Conservation (phyloP, 2,797 vertebrate species). For the Pygocentrus nattereri region DNA sequence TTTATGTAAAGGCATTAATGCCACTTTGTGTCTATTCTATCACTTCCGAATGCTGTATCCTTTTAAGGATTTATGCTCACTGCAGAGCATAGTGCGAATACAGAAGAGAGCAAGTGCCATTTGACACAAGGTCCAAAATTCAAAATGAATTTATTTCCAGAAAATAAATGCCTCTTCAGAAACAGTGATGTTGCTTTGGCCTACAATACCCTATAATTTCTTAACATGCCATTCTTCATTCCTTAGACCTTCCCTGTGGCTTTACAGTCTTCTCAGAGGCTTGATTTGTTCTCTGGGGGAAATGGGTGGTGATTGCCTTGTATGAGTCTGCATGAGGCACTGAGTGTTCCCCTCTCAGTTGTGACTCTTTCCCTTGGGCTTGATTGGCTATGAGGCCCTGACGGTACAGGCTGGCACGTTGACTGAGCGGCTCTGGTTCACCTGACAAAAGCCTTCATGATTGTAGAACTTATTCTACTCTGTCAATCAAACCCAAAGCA, state of each 20-base stretch:
- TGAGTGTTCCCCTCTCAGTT: conserved; percentile 67
- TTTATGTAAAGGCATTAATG: conserved; percentile 63
- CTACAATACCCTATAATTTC: conserved; percentile 30
- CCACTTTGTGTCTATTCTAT: conserved; percentile 63
- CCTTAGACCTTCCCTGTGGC: conserved; percentile 58
- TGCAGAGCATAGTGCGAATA: neutral
- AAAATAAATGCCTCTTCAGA: conserved; percentile 39
- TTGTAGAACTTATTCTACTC: conserved; percentile 64
- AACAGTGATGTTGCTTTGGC: conserved; percentile 24
- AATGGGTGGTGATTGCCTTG: conserved; percentile 80
- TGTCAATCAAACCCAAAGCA: conserved; percentile 36
- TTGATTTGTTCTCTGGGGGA: conserved; percentile 75
- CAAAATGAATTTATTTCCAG: conserved; percentile 26
- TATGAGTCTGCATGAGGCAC: conserved; percentile 64
- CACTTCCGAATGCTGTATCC: conserved; percentile 42
- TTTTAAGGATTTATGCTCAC: conserved; percentile 47
- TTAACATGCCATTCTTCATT: conserved; percentile 15
- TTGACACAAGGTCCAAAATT: conserved; percentile 36
- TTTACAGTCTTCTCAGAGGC: conserved; percentile 66
- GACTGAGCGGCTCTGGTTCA: conserved; percentile 72
- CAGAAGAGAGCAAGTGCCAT: neutral
- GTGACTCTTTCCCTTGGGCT: conserved; percentile 71
- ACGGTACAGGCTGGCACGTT: conserved; percentile 70
- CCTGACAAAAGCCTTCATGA: conserved; percentile 74
- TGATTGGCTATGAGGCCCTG: conserved; percentile 79